Evolutionary conservation across 2,888 invertebrate species (phyloP).

Genomic region (Dryadula phaetusa): DNA sequence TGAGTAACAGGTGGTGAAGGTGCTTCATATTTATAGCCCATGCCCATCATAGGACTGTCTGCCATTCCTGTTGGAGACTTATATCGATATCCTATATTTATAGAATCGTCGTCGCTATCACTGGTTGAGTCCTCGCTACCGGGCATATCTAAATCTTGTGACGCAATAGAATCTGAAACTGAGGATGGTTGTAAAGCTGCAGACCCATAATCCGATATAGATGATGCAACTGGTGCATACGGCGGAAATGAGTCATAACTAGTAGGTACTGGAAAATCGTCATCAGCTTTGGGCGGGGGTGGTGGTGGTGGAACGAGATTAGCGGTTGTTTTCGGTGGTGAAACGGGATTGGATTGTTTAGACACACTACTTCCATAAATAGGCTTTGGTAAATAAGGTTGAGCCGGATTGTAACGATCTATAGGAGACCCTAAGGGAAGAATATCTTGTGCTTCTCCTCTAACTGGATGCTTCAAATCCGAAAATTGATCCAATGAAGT

Average conservation of each 20-base stretch:
- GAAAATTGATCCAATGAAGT: slow-evolving; percentile 69
- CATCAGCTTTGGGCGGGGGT: slow-evolving; percentile 56
- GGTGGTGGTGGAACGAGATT: slow-evolving; percentile 68
- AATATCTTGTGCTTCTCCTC: slow-evolving; percentile 76
- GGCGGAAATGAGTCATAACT: slow-evolving; percentile 78
- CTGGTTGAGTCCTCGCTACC: slow-evolving; percentile 55
- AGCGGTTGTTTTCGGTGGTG: slow-evolving; percentile 59
- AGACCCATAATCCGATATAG: slow-evolving; percentile 44
- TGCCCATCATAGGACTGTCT: slow-evolving; percentile 55
- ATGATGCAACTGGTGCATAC: slow-evolving; percentile 56
- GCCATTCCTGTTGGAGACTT: slow-evolving; percentile 57
- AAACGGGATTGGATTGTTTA: slow-evolving; percentile 60
- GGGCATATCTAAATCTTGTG: slow-evolving; percentile 44
- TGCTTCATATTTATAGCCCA: slow-evolving; percentile 67
- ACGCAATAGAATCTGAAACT: slow-evolving; percentile 39
- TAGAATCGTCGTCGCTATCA: slow-evolving; percentile 53
- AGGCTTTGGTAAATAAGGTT: slow-evolving; percentile 73
- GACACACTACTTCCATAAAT: slow-evolving; percentile 62
- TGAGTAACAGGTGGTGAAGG: slow-evolving; percentile 55
- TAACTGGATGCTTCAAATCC: slow-evolving; percentile 67
- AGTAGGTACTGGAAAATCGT: slow-evolving; percentile 67
- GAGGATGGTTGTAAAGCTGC: slow-evolving; percentile 43
- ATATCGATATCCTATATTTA: slow-evolving; percentile 66
- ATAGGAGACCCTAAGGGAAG: slow-evolving; percentile 58
- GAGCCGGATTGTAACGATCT: slow-evolving; percentile 80